Evolutionary conservation across 2,113 vertebrate species (phyloP).

Genomic region (Eonycteris spelaea): DNA sequence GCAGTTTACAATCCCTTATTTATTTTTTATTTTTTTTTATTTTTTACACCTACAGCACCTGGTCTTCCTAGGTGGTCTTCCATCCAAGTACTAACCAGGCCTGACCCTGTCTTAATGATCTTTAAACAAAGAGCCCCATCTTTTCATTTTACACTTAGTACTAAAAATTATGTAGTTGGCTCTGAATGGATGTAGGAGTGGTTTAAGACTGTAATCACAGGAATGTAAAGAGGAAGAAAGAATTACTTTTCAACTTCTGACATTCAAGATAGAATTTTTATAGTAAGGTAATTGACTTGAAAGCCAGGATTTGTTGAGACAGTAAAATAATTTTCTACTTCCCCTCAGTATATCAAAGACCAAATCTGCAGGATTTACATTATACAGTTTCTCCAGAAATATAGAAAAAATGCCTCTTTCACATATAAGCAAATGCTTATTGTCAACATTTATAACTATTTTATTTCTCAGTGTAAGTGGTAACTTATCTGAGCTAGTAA

Average conservation of each 20-base stretch:
- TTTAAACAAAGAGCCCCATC: neutral
- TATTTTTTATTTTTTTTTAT: too few relatives aligned
- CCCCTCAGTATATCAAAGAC: neutral
- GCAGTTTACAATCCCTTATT: too few relatives aligned
- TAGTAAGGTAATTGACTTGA: neutral
- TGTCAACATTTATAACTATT: neutral
- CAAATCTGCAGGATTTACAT: neutral
- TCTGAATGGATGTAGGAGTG: neutral
- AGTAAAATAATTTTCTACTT: constrained; percentile 6
- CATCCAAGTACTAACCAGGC: too few relatives aligned
- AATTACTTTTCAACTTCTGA: neutral
- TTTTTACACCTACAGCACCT: too few relatives aligned
- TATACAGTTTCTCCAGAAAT: neutral
- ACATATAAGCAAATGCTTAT: neutral
- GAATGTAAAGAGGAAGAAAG: neutral
- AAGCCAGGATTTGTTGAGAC: neutral
- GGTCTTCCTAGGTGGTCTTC: too few relatives aligned
- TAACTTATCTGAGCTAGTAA: neutral
- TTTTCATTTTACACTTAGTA: neutral
- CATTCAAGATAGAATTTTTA: neutral
- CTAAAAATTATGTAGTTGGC: neutral
- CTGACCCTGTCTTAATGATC: too few relatives aligned
- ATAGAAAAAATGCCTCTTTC: neutral
- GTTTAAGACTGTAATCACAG: neutral
- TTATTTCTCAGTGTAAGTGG: neutral